These are phyloP conservation scores for Seira sanloemensis DNA, from an alignment of 2,888 invertebrate species.

Conservation along the genomic window DNA sequence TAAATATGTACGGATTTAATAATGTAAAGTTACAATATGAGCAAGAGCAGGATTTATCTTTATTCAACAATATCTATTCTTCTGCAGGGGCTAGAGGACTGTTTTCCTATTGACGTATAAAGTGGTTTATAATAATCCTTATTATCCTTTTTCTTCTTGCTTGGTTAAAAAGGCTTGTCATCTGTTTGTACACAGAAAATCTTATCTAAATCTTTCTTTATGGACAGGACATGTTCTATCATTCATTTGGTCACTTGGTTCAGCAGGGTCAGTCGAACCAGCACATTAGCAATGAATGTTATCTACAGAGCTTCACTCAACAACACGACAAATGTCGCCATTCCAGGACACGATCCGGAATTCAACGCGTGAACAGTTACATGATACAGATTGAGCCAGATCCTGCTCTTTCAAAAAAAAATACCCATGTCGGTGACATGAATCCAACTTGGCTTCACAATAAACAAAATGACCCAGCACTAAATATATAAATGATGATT, in stretches of 20 bases:
- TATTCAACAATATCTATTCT: not conserved
- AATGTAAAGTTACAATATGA: not conserved
- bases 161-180: not conserved
- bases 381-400: constrained; percentile 2
- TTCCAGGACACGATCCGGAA: constrained; percentile 66
- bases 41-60: not conserved
- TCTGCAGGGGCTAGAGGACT: no score
- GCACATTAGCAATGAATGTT: constrained; percentile 49
- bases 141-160: not conserved
- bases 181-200: constrained; percentile 11
- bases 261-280: constrained; percentile 41
- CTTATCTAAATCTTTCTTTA: not conserved
- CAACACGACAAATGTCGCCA: constrained; percentile 50
- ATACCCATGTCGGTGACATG: not conserved
- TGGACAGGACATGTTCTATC: constrained; percentile 16
- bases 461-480: not conserved
- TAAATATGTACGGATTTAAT: no score
- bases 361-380: constrained; percentile 61
- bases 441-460: not conserved
- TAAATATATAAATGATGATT: no score
- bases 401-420: constrained; percentile 33
- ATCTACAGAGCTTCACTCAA: constrained; percentile 45
- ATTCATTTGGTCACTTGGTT: not conserved
- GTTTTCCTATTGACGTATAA: not conserved
- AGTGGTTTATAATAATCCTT: no score